Evolutionary conservation across 2,888 invertebrate species (phyloP).

Genomic region (Petrolisthes manimaculis): DNA sequence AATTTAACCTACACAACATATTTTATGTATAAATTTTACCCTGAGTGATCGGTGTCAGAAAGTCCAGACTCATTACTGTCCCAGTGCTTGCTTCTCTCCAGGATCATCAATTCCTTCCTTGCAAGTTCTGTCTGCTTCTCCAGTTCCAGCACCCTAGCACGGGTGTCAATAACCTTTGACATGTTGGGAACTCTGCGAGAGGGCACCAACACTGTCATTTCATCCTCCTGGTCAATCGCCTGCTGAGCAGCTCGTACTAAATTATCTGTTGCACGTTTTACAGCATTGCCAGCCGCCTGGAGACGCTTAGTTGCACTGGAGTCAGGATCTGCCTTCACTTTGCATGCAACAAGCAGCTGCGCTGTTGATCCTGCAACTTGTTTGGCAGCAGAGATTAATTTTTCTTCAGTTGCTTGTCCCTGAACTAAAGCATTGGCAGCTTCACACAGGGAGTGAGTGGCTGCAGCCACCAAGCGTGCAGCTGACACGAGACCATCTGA

Average conservation of each 20-base stretch:
- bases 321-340: conserved; percentile 97
- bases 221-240: conserved; percentile 91
- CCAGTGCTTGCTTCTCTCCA: conserved; percentile 91
- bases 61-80: conserved; percentile 71
- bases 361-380: conserved; percentile 95
- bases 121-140: conserved; percentile 95
- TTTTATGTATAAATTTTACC: conserved; percentile 74
- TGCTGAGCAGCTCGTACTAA: conserved; percentile 94
- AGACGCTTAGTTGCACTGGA: conserved; percentile 85
- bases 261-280: conserved; percentile 97
- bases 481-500: conserved; percentile 96
- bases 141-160: conserved; percentile 77
- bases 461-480: conserved; percentile 94
- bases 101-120: conserved; percentile 87
- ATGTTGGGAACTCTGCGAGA: conserved; percentile 95
- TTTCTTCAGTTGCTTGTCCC: conserved; percentile 92
- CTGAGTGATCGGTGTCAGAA: conserved; percentile 68
- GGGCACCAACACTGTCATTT: conserved; percentile 89
- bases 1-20: conserved; percentile 10
- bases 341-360: conserved; percentile 96
- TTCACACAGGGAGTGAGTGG: conserved; percentile 96
- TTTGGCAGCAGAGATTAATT: conserved; percentile 93
- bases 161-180: conserved; percentile 93
- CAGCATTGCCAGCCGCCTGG: conserved; percentile 94
- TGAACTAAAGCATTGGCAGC: conserved; percentile 97